Base-by-base conservation (phyloP, 2,113 vertebrate species). In the Rhipidura dahli region DNA sequence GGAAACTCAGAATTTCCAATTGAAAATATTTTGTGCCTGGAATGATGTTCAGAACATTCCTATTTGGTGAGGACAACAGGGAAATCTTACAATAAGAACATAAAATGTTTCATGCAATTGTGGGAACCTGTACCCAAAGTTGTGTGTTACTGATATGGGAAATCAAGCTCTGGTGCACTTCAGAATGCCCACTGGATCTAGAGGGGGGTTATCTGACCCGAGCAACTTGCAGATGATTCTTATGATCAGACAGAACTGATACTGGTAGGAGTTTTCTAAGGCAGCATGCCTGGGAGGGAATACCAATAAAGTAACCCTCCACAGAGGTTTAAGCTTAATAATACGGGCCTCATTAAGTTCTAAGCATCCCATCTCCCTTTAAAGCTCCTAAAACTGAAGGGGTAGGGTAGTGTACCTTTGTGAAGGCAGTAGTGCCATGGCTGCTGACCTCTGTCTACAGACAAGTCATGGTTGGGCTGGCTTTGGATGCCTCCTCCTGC, bases 361-460 rank as follows among this genome's bases (percentile, higher is more conserved):
- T 53, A 39, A 92, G 24, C 23, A 44, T 13, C 7, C 0, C 0
- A 16, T 3, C 1, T 60, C 8, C 42, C 13, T 77, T 61, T 49
- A 73, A 61, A 80, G 20, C 18, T 24, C 22, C 17, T 80, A 37
- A 83, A 92, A 9, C 13, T 15, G 45, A 72, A 37, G 28, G 61
- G 5, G 12, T 10, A 14, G 13, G 16, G 11, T 64, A 14, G 13
- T 15, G 11, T 64, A 26, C 18, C 10, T 61, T 37, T 53, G 18
- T 82, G 49, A 90, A 54, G n/a, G 49, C 15, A 61, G 15, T 10
- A 59, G 30, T 60, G 11, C n/a, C 15, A 10, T 0, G 10, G 64
- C 47, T 78, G 35, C 60, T 75, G 65, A 54, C 2, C 6, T 20
- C 30, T 82, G 17, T 13, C 27, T 71, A 11, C 10, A 71, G 7